A percentile compares a stretch with the other conserved stretches of the same genome.
phyloP scores from a whole-genome alignment of 2,888 invertebrate species.

The Thymelicus acteon region DNA sequence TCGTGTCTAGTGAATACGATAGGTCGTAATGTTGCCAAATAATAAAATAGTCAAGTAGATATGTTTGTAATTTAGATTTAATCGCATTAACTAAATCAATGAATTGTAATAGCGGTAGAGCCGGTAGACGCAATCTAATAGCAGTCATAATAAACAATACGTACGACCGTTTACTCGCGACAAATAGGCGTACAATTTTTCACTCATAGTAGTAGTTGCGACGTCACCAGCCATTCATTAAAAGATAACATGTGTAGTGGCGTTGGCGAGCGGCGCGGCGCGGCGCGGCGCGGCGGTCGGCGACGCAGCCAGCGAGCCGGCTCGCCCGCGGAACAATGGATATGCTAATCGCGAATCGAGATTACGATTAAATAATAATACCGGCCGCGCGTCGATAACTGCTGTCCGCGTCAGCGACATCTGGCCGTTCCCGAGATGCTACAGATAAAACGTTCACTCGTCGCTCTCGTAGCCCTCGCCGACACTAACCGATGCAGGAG shows the following conservation, averaged over 20 bases:
- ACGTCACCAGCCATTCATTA: conserved; percentile 65
- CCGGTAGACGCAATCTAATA: not conserved
- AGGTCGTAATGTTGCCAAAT: not conserved
- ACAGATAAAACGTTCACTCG: conserved; percentile 6
- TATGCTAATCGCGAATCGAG: conserved; percentile 76
- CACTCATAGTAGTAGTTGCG: conserved; percentile 36
- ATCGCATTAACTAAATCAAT: not conserved
- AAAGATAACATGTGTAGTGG: conserved; percentile 62
- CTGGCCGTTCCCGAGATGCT: conserved; percentile 56
- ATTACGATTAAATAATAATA: conserved; percentile 76
- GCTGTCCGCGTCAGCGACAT: conserved; percentile 20
- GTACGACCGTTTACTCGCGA: conserved; percentile 2
- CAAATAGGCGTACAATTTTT: conserved; percentile 17
- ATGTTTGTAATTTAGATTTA: not conserved
- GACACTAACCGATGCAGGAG: conserved; percentile 2
- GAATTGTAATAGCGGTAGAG: not conserved
- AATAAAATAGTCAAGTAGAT: not conserved
- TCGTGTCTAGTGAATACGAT: not conserved
- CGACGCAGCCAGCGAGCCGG: conserved; percentile 2
- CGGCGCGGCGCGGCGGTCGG: not conserved
- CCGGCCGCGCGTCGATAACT: conserved; percentile 63
- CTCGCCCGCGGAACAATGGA: conserved; percentile 60
- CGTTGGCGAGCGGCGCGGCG: not conserved
- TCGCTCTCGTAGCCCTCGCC: not conserved
- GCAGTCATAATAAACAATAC: conserved; percentile 5